Evolutionary conservation across 1,140 invertebrate genomes (phyloP).

Genomic region (Dendroctonus valens): DNA sequence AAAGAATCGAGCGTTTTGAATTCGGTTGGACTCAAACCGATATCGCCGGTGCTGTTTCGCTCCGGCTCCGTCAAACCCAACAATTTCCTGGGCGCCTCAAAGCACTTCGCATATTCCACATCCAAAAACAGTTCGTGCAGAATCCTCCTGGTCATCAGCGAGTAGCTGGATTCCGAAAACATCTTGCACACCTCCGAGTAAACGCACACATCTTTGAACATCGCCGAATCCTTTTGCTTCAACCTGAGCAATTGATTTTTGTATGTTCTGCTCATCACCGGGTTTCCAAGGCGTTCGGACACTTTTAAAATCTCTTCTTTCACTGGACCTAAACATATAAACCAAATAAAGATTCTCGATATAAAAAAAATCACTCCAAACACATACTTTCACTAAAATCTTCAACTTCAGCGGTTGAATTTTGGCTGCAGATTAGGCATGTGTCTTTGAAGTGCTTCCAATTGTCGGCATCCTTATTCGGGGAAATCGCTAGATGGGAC

Average conservation of each 20-base stretch:
- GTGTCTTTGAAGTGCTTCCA: conserved; percentile 26
- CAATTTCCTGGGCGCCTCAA: conserved; percentile 37
- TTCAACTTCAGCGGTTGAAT: background rate
- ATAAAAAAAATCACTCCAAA: background rate
- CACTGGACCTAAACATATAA: conserved; percentile 27
- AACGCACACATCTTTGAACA: conserved; percentile 86
- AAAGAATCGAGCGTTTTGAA: conserved; percentile 45
- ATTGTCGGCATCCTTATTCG: too few species aligned
- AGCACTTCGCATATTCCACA: conserved; percentile 67
- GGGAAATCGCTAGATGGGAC: too few species aligned
- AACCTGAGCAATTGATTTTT: conserved; percentile 70
- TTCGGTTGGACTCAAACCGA: conserved; percentile 32
- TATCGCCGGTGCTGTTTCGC: conserved; percentile 32
- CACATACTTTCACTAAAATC: conserved; percentile 27
- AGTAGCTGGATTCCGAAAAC: conserved; percentile 75
- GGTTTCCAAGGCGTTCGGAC: conserved; percentile 67
- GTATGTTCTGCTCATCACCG: conserved; percentile 64
- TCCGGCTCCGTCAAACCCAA: conserved; percentile 14
- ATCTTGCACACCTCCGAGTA: conserved; percentile 89
- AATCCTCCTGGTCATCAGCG: conserved; percentile 80
- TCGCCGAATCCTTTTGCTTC: conserved; percentile 81
- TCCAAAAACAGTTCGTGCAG: conserved; percentile 94
- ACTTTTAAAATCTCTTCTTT: conserved; percentile 58
- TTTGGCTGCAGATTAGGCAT: conserved; percentile 31
- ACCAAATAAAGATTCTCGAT: background rate